Base-by-base conservation (phyloP, 2,113 vertebrate species). In the Scolopax mira region DNA sequence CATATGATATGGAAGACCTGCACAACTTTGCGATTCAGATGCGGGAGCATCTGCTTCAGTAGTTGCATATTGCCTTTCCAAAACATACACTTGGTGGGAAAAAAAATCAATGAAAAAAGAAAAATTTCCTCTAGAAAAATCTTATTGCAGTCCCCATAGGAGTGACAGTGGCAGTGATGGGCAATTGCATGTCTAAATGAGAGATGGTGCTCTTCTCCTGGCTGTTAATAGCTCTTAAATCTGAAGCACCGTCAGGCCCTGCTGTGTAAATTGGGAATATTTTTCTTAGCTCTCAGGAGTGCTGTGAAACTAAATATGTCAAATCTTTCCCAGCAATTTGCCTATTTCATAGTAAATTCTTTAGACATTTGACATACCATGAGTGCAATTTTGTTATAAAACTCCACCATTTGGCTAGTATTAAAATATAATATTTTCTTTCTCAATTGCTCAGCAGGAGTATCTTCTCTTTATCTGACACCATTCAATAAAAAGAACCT, bases 321-420 rank as follows among this genome's bases (percentile, higher is more conserved):
- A 65, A 25, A 61, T 44, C 35, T 83, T 87, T 39, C 39, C 44
- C 57, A 65, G 25, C 4, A 91, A 9, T 0, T 42, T 71, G 14
- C 8, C 4, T 10, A 2, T 90, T 93, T 55, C 65, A 39, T 30
- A 51, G 12, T 79, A 83, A 39, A 37, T 25, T 3, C 5, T 91
- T 89, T n/a, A 49, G 9, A 22, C 27, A 28, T 33, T 9, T 0
- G 1, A 3, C 0, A 0, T 6, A 15, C 7, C 16, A 13, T 65
- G 24, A 66, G 3, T 37, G 18, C 1, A 61, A 11, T 75, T 88
- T 93, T 69, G 30, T 61, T 19, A 66, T 4, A 37, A 57, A 73
- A 61, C 18, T 58, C n/a, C 14, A 6, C 9, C 15, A 30, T 81
- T 58, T 28, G 14, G 3, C 17, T 35, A 54, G 35, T 27, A 31